These are phyloP conservation scores for Vidua chalybeata DNA, from an alignment of 2,113 vertebrate species.

Conservation along the genomic window DNA sequence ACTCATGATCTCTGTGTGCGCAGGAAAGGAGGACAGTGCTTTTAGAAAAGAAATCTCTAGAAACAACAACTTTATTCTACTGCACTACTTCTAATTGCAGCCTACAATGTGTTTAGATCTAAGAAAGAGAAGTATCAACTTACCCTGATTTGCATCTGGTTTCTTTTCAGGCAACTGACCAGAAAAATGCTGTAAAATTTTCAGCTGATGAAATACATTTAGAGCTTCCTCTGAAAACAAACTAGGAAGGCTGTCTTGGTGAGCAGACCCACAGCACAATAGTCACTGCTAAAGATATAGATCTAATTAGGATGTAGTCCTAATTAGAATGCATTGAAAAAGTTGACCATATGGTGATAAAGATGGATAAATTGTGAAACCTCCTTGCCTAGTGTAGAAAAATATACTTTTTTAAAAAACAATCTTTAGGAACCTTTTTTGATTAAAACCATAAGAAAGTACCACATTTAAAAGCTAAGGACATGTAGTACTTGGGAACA, in stretches of 20 bases:
- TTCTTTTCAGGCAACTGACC: background rate
- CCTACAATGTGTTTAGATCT: background rate
- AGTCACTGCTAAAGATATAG: background rate
- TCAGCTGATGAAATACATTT: background rate
- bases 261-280: background rate
- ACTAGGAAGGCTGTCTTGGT: background rate
- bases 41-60: background rate
- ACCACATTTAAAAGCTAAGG: background rate
- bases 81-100: background rate
- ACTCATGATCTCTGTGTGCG: background rate
- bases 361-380: background rate
- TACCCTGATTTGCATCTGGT: background rate
- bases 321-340: slow-evolving; percentile 27
- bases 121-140: background rate
- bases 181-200: background rate
- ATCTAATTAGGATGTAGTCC: background rate
- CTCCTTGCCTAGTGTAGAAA: background rate
- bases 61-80: background rate
- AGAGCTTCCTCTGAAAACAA: background rate
- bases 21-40: background rate
- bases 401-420: background rate
- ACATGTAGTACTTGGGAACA: background rate
- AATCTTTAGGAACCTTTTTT: background rate
- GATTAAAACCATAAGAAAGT: background rate
- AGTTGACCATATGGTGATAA: slow-evolving; percentile 49